A percentile compares a stretch with the other conserved stretches of the same genome.
These are phyloP conservation scores for Luffia ferchaultella DNA, from an alignment of 2,888 invertebrate species.

Conservation along the genomic window DNA sequence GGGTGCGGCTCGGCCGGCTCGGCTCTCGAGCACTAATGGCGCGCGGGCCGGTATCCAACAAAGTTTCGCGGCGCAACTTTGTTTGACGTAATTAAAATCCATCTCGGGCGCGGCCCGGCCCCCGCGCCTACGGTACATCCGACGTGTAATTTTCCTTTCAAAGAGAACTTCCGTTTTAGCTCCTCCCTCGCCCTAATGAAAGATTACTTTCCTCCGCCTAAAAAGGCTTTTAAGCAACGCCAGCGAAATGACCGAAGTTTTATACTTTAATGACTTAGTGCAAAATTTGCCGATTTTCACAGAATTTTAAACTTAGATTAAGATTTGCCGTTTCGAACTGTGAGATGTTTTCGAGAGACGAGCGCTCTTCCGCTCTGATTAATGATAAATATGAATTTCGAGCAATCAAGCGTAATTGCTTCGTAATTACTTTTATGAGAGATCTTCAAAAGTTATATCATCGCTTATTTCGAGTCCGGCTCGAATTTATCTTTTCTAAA, in stretches of 20 bases:
- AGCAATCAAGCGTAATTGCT: constrained; percentile 56
- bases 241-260: constrained; percentile 64
- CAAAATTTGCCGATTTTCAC: constrained; percentile 62
- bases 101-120: constrained; percentile 26
- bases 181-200: constrained; percentile 60
- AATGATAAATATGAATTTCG: constrained; percentile 53
- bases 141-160: constrained; percentile 64
- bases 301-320: constrained; percentile 67
- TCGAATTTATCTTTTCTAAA: not conserved
- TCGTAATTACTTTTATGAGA: not conserved
- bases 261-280: constrained; percentile 67
- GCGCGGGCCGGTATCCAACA: constrained; percentile 17
- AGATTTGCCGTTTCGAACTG: constrained; percentile 58
- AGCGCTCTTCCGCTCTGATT: constrained; percentile 43
- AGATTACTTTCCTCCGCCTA: constrained; percentile 64
- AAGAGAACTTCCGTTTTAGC: constrained; percentile 65
- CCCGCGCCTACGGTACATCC: constrained; percentile 41
- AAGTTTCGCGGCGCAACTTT: constrained; percentile 46
- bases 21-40: constrained; percentile 26
- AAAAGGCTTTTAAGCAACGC: constrained; percentile 67
- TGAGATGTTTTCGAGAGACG: constrained; percentile 49
- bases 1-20: constrained; percentile 6
- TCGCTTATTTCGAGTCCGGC: not conserved
- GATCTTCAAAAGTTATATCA: not conserved
- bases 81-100: constrained; percentile 64